Percentiles rank a stretch among this genome's conserved stretches.
phyloP scores from a whole-genome alignment of 2,797 vertebrate genomes.

The Acanthurus tractus region DNA sequence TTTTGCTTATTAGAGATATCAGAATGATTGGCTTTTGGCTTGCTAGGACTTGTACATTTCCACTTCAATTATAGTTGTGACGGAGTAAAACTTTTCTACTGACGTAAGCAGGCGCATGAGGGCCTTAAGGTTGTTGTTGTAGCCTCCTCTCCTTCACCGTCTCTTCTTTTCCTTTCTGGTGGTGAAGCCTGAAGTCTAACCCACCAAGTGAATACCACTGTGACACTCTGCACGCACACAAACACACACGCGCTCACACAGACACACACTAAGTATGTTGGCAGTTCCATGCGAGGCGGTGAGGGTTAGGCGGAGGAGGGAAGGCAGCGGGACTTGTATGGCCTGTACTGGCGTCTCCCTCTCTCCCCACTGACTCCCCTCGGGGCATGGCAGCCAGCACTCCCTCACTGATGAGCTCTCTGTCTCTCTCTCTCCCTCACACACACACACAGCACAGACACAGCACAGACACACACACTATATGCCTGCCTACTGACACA shows the following conservation, averaged over 20 bases:
- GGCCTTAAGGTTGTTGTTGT: constrained; percentile 73
- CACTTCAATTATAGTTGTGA: constrained; percentile 69
- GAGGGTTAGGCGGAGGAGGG: constrained; percentile 77
- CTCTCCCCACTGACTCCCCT: constrained; percentile 74
- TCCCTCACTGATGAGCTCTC: constrained; percentile 77
- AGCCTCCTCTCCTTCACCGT: constrained; percentile 46
- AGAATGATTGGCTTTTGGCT: constrained; percentile 66
- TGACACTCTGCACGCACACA: constrained; percentile 50
- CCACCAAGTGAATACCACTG: constrained; percentile 64
- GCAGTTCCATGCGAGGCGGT: constrained; percentile 82
- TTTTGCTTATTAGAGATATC: constrained; percentile 69
- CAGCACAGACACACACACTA: constrained; percentile 36
- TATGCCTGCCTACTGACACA: constrained; percentile 75
- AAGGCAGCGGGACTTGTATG: constrained; percentile 79
- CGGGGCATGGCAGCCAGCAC: constrained; percentile 80
- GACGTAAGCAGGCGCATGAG: constrained; percentile 73
- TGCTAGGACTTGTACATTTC: constrained; percentile 64
- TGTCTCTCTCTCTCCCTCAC: constrained; percentile 29
- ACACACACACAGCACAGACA: constrained; percentile 4
- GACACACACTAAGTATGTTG: constrained; percentile 65
- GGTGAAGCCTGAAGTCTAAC: constrained; percentile 71
- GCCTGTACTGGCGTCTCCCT: constrained; percentile 82
- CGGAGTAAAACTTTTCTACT: constrained; percentile 70
- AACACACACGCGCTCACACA: constrained; percentile 35
- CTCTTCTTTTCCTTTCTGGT: constrained; percentile 69